phyloP scores from a whole-genome alignment of 2,888 invertebrate genomes.

The Cryptosula pallasiana region DNA sequence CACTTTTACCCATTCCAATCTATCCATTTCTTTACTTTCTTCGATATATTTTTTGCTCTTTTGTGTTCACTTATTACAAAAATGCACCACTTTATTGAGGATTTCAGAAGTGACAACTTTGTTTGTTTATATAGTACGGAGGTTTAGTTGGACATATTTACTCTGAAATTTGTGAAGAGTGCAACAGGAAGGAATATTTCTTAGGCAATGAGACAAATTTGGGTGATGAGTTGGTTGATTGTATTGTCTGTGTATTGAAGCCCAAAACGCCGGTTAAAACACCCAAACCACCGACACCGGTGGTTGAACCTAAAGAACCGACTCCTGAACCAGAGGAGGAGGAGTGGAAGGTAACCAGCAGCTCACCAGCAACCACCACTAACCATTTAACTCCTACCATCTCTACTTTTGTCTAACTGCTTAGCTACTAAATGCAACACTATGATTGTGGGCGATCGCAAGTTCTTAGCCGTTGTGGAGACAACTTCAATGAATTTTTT shows the following conservation, averaged over 20 bases:
- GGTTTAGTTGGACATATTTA: too few species aligned
- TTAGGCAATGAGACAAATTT: too few species aligned
- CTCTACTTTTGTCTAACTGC: background rate
- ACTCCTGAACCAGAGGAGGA: constrained; percentile 11
- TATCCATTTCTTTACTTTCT: background rate
- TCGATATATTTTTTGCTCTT: background rate
- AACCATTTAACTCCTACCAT: background rate
- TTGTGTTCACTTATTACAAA: too few species aligned
- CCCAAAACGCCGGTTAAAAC: background rate
- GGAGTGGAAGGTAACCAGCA: constrained; percentile 18
- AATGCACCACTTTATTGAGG: too few species aligned
- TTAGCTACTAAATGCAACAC: background rate
- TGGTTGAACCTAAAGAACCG: constrained; percentile 7
- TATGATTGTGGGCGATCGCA: background rate
- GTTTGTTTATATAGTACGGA: too few species aligned
- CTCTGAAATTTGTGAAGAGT: too few species aligned
- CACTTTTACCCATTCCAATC: background rate
- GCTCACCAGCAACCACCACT: too few species aligned
- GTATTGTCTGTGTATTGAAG: background rate
- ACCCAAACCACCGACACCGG: background rate
- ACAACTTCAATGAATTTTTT: too few species aligned
- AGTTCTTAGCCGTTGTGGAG: too few species aligned
- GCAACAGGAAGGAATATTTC: too few species aligned
- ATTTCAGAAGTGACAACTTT: too few species aligned
- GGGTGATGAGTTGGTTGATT: too few species aligned